phyloP scores from a whole-genome alignment of 2,113 vertebrate species.

The Capricornis sumatraensis region DNA sequence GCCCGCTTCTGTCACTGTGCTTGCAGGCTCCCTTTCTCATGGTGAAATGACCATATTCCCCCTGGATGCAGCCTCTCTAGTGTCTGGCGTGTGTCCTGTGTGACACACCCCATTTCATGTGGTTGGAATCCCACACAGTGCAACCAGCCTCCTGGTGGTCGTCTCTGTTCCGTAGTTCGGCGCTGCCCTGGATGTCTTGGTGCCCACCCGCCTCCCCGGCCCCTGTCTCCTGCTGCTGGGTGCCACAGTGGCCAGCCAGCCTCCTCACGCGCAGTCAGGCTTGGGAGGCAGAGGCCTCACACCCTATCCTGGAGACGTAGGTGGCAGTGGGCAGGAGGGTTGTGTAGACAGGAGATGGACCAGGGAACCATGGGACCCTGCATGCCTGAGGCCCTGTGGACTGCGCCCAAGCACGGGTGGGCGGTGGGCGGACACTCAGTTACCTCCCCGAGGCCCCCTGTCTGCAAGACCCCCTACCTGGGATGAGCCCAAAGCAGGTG shows the following conservation, averaged over 20 bases:
- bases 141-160: accelerated
- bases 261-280: accelerated
- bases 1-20: accelerated
- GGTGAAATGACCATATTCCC: accelerated
- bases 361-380: not conserved
- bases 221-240: not conserved
- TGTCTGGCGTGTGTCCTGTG: accelerated
- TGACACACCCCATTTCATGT: accelerated
- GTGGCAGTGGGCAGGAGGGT: not conserved
- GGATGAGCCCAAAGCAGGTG: not conserved
- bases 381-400: not conserved
- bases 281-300: not conserved
- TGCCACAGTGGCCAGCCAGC: accelerated
- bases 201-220: accelerated
- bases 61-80: not conserved
- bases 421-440: accelerated
- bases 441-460: not conserved
- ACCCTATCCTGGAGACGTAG: not conserved
- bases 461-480: not conserved
- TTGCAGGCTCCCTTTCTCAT: too few relatives aligned
- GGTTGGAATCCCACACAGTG: not conserved
- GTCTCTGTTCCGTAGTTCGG: not conserved
- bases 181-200: accelerated
- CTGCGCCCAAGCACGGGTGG: accelerated
- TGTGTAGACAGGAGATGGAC: accelerated